Conservation (phyloP, 2,797 vertebrate genomes). For the Basileuterus tristriatus region DNA sequence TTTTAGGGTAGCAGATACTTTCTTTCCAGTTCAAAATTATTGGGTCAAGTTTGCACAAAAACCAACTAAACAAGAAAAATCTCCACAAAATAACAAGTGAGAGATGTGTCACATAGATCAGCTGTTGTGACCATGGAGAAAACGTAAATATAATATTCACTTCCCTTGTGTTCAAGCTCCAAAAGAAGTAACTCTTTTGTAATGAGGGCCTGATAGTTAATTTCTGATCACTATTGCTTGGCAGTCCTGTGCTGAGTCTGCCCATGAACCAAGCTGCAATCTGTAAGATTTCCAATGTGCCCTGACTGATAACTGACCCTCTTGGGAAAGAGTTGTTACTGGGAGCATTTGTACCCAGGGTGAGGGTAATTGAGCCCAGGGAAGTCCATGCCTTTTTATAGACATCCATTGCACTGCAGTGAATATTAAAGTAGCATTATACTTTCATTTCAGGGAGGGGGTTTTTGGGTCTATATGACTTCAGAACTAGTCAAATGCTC, state of each 20-base stretch:
- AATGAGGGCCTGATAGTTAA: background rate
- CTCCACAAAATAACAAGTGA: accelerated
- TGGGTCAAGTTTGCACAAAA: background rate
- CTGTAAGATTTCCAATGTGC: background rate
- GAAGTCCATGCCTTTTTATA: background rate
- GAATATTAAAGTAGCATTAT: background rate
- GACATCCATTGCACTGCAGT: background rate
- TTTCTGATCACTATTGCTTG: background rate
- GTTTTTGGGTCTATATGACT: background rate
- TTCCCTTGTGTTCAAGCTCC: background rate
- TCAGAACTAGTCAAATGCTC: background rate
- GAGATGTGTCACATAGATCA: background rate
- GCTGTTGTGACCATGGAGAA: background rate
- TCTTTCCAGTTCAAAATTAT: background rate
- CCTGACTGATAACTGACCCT: background rate
- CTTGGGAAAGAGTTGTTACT: background rate
- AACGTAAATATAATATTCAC: background rate
- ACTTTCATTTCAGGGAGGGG: background rate
- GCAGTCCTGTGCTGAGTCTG: background rate
- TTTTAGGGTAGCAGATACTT: background rate
- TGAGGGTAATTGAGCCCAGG: background rate
- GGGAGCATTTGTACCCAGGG: background rate
- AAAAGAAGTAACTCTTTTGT: background rate
- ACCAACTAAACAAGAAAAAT: background rate
- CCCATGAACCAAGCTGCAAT: background rate